phyloP scores from a whole-genome alignment of 2,797 vertebrate species.

The Cuculus canorus region DNA sequence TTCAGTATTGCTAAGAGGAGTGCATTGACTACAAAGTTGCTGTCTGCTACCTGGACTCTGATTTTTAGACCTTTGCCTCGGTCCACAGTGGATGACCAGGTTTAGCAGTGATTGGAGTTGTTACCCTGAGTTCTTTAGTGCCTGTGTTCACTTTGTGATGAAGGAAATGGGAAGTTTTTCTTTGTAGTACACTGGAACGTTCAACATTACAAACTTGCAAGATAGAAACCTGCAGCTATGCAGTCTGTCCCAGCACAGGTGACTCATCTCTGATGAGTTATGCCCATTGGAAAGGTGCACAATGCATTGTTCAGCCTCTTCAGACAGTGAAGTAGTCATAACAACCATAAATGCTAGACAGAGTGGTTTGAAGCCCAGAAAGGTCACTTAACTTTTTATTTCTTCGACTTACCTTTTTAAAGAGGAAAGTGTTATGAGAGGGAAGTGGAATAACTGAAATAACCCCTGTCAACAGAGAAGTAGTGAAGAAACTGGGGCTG shows the following conservation, averaged over 20 bases:
- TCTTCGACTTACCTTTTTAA: not conserved
- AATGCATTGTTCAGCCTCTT: not conserved
- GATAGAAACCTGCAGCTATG: not conserved
- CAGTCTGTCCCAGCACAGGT: not conserved
- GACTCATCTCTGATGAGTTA: not conserved
- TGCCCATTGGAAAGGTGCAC: not conserved
- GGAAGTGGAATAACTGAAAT: not conserved
- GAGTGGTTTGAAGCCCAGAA: not conserved
- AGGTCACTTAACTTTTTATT: not conserved
- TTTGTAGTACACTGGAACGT: rapidly evolving
- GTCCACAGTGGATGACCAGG: not conserved
- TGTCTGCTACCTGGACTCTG: not conserved
- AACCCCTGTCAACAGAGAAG: not conserved
- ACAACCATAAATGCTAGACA: not conserved
- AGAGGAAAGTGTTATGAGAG: not conserved
- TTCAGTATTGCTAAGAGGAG: not conserved
- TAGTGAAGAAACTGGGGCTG: not conserved
- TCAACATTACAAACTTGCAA: not conserved
- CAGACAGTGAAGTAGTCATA: not conserved
- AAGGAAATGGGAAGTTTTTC: not conserved
- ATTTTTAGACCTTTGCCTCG: not conserved
- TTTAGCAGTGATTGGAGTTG: not conserved
- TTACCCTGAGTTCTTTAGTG: not conserved
- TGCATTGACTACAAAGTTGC: not conserved
- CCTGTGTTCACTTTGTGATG: not conserved